These are phyloP conservation scores for Drosophila diplacantha DNA, from an alignment of 2,888 invertebrate species.

Conservation along the genomic window DNA sequence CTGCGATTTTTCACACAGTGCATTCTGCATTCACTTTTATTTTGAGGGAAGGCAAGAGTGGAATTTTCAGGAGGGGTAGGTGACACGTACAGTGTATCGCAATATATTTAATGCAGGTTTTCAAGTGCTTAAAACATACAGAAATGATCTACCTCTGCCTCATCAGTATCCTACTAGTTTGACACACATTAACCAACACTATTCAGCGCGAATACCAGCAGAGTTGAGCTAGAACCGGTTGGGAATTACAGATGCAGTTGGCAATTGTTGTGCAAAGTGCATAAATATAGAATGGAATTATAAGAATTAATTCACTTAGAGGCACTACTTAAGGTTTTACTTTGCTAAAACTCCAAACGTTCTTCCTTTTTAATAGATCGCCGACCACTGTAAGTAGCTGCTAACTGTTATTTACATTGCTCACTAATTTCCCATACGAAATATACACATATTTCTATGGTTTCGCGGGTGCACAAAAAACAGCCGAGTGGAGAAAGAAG, in stretches of 20 bases:
- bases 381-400: conserved; percentile 56
- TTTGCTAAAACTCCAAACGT: too few species aligned
- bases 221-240: neutral
- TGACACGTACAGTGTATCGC: neutral
- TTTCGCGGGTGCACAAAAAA: conserved; percentile 44
- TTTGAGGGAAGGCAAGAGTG: neutral
- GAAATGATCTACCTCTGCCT: too few species aligned
- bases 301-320: too few species aligned
- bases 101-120: neutral
- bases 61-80: conserved; percentile 2
- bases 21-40: conserved; percentile 2
- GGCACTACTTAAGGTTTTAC: too few species aligned
- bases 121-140: neutral
- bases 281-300: too few species aligned
- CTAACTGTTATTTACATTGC: conserved; percentile 73
- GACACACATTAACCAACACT: too few species aligned
- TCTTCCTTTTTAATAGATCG: neutral
- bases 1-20: neutral
- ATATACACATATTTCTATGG: conserved; percentile 53
- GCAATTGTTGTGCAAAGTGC: neutral
- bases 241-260: neutral
- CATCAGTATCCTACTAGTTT: neutral
- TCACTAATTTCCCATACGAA: conserved; percentile 60
- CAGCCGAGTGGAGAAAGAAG: conserved; percentile 15
- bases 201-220: neutral